Conservation (phyloP, 2,888 invertebrate species). For the Gonocerus acuteangulatus region DNA sequence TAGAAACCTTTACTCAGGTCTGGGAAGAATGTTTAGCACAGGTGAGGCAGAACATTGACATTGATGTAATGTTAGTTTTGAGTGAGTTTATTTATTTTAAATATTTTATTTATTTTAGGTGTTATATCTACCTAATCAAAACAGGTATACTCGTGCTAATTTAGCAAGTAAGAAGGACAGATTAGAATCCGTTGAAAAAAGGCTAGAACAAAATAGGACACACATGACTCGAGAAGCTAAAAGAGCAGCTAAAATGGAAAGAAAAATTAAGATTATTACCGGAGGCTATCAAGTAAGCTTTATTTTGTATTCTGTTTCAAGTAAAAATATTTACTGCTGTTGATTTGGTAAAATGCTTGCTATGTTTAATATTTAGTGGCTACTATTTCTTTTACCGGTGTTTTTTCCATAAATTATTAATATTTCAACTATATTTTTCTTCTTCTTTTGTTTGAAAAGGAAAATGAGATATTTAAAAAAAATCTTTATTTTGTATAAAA, state of each 20-base stretch:
- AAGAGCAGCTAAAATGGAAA: constrained; percentile 93
- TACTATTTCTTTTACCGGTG: no score
- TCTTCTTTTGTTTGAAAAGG: no score
- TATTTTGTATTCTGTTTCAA: no score
- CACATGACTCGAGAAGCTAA: constrained; percentile 98
- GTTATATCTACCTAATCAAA: constrained; percentile 83
- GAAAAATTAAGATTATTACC: constrained; percentile 90
- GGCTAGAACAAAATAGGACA: constrained; percentile 82
- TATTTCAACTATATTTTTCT: no score
- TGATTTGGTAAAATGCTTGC: no score
- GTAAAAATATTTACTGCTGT: background rate
- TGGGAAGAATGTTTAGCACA: constrained; percentile 96
- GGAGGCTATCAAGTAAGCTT: constrained; percentile 71
- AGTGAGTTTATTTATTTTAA: background rate
- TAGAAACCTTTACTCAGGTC: constrained; percentile 87
- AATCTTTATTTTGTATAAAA: no score
- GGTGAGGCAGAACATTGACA: constrained; percentile 52
- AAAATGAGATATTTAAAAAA: no score
- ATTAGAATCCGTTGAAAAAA: constrained; percentile 84
- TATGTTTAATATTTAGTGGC: no score
- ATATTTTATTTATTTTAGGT: constrained; percentile 54
- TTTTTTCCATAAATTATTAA: no score
- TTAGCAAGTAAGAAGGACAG: constrained; percentile 93
- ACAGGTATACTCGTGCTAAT: constrained; percentile 87
- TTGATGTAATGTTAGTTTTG: no score